A percentile compares a stretch with the other conserved stretches of the same genome.
These are phyloP conservation scores for Chloroclystis v-ata DNA, from an alignment of 2,888 invertebrate genomes.

Conservation along the genomic window DNA sequence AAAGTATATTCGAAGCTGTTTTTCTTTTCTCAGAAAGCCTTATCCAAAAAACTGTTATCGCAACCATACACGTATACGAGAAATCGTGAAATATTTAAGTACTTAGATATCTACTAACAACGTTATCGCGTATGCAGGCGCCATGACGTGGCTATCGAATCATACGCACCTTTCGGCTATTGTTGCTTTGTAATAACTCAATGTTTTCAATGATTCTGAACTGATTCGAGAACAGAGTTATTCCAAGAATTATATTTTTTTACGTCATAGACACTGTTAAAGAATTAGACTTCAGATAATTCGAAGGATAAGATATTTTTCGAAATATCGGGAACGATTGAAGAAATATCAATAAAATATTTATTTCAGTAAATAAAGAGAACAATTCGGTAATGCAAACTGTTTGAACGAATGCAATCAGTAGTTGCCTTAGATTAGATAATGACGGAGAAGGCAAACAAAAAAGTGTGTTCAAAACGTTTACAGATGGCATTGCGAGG, in stretches of 20 bases:
- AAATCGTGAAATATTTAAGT: conserved; percentile 7
- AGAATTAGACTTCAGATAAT: too few relatives aligned
- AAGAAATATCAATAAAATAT: background rate
- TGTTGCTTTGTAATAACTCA: too few relatives aligned
- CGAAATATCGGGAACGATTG: background rate
- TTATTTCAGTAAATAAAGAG: background rate
- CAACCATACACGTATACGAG: conserved; percentile 5
- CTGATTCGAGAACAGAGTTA: too few relatives aligned
- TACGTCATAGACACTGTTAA: too few relatives aligned
- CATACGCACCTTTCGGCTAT: conserved; percentile 15
- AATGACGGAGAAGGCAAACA: conserved; percentile 21
- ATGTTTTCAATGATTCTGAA: too few relatives aligned
- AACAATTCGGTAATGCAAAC: conserved; percentile 5
- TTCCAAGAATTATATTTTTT: too few relatives aligned
- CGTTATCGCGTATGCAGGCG: conserved; percentile 17
- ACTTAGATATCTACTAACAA: background rate
- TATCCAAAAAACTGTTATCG: conserved; percentile 14
- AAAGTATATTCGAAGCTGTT: background rate
- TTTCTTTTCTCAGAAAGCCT: background rate
- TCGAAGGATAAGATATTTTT: too few relatives aligned
- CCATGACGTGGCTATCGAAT: conserved; percentile 15
- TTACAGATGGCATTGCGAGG: conserved; percentile 20
- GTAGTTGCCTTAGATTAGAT: conserved; percentile 23
- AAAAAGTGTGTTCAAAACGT: conserved; percentile 19
- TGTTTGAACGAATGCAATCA: conserved; percentile 10